phyloP scores from a whole-genome alignment of 2,888 invertebrate genomes.

The Diaperis boleti region DNA sequence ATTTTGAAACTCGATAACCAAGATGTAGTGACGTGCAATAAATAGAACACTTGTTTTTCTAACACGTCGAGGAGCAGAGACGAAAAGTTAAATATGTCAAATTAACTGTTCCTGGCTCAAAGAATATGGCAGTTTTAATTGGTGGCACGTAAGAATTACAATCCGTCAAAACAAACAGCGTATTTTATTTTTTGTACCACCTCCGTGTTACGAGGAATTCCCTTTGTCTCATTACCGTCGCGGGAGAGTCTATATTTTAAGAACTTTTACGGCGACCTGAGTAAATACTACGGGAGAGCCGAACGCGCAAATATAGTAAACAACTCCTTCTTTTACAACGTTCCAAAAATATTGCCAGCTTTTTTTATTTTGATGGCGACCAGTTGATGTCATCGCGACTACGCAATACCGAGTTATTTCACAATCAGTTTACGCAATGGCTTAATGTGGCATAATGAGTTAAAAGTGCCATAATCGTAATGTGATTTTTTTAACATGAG shows the following conservation, averaged over 20 bases:
- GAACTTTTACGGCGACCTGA: conserved; percentile 54
- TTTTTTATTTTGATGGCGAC: too few species aligned
- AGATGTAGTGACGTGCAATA: conserved; percentile 45
- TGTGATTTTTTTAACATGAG: background rate
- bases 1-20: background rate
- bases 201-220: conserved; percentile 57
- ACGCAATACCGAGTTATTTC: background rate
- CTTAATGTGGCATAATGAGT: too few species aligned
- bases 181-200: conserved; percentile 60
- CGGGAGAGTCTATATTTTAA: conserved; percentile 59
- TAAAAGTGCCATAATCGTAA: background rate
- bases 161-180: conserved; percentile 61
- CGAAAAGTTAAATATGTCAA: conserved; percentile 51
- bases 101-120: conserved; percentile 43
- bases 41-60: conserved; percentile 59
- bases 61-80: conserved; percentile 56
- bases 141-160: conserved; percentile 53
- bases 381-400: too few species aligned
- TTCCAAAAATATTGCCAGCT: conserved; percentile 22
- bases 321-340: conserved; percentile 1
- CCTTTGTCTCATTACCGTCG: conserved; percentile 58
- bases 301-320: conserved; percentile 33
- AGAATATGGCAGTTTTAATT: conserved; percentile 50
- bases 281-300: conserved; percentile 52
- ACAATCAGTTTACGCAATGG: background rate